phyloP scores from a whole-genome alignment of 1,140 invertebrate genomes.

The Drosophila auraria region DNA sequence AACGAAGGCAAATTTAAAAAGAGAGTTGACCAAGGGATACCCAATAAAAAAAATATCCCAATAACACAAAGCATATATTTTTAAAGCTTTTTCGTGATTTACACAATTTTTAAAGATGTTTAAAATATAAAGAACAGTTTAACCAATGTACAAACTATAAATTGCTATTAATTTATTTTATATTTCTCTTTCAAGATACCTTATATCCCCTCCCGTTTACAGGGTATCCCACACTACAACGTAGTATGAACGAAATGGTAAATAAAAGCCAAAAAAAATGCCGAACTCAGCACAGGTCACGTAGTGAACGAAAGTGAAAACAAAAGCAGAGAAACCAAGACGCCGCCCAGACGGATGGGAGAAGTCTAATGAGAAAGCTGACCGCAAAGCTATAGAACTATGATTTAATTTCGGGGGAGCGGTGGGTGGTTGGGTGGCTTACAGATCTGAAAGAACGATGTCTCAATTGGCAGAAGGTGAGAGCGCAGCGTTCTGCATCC shows the following conservation, averaged over 20 bases:
- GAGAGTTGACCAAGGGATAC: not conserved
- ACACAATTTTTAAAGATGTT: no score
- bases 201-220: not conserved
- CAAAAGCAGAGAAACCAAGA: conserved; percentile 33
- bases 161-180: not conserved
- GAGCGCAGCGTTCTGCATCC: conserved; percentile 51
- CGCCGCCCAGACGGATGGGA: conserved; percentile 24
- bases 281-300: conserved; percentile 57
- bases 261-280: conserved; percentile 34
- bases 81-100: no score
- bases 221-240: conserved; percentile 22
- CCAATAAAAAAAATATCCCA: not conserved
- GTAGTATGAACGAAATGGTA: conserved; percentile 19
- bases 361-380: conserved; percentile 73
- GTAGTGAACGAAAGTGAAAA: conserved; percentile 70
- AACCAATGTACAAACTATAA: not conserved
- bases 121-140: no score
- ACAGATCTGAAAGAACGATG: conserved; percentile 37
- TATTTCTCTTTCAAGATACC: not conserved
- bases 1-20: not conserved
- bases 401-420: conserved; percentile 28
- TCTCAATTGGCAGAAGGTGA: conserved; percentile 69
- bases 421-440: conserved; percentile 13
- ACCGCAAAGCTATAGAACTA: conserved; percentile 52
- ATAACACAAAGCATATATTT: rapidly evolving